Evolutionary conservation across 2,113 vertebrate species (phyloP).

Genomic region (Mustelus asterias): DNA sequence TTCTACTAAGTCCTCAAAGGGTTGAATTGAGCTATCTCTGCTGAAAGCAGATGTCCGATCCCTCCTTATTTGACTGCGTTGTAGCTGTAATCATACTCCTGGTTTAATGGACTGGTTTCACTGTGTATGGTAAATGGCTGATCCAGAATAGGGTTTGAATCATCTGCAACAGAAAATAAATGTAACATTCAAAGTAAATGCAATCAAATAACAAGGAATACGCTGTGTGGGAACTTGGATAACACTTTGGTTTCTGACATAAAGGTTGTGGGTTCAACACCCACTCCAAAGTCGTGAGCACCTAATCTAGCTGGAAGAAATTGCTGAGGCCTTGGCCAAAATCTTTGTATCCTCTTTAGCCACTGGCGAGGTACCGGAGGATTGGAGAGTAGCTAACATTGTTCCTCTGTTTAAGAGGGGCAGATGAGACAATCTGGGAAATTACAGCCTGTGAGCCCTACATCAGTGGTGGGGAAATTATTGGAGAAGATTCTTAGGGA

Average conservation of each 20-base stretch:
- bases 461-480: too few relatives aligned
- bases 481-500: too few relatives aligned
- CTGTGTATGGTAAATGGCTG: background rate
- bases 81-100: background rate
- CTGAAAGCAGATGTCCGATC: background rate
- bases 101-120: background rate
- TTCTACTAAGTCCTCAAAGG: slow-evolving; percentile 14
- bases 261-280: background rate
- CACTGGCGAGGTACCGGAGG: too few relatives aligned
- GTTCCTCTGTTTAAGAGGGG: too few relatives aligned
- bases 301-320: background rate
- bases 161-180: slow-evolving; percentile 20
- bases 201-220: background rate
- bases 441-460: too few relatives aligned
- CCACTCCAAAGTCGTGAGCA: background rate
- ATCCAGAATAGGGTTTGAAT: slow-evolving; percentile 14
- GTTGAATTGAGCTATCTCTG: background rate
- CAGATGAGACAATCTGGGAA: too few relatives aligned
- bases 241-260: background rate
- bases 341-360: too few relatives aligned
- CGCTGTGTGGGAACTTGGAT: background rate
- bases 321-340: too few relatives aligned
- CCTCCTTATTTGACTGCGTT: slow-evolving; percentile 13
- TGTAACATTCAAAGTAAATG: background rate
- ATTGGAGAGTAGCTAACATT: too few relatives aligned